Conservation (phyloP, 92 coral and sea anemone species). For the Desmophyllum pertusum region DNA sequence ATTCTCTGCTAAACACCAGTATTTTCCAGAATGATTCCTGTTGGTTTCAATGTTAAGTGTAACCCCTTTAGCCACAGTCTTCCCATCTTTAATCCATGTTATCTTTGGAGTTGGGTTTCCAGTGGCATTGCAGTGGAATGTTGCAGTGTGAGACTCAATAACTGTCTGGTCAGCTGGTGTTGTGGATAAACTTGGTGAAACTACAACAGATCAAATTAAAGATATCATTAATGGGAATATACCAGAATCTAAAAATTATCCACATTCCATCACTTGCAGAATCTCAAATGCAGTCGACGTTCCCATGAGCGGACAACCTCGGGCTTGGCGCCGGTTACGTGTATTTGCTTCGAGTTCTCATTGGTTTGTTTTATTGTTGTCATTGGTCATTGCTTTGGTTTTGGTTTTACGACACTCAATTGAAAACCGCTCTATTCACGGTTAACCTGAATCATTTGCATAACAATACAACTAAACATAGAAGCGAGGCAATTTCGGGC, state of each 20-base stretch:
- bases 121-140: slow-evolving; percentile 12
- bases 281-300: no score
- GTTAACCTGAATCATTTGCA: no score
- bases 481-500: no score
- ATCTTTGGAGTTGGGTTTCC: slow-evolving; percentile 26
- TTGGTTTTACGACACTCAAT: no score
- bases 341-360: no score
- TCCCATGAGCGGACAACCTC: no score
- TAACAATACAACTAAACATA: no score
- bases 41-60: neutral
- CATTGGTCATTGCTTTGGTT: no score
- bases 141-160: neutral
- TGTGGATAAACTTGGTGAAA: slow-evolving; percentile 3
- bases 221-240: neutral
- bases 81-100: slow-evolving; percentile 16
- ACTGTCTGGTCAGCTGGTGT: slow-evolving; percentile 2
- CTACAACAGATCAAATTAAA: neutral
- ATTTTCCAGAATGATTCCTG: slow-evolving; percentile 26
- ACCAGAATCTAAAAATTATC: neutral
- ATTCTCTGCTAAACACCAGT: slow-evolving; percentile 20
- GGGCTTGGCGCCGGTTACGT: no score
- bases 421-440: no score
- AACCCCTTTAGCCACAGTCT: neutral
- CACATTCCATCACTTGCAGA: no score
- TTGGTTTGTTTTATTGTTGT: no score